Percentiles rank a stretch among this genome's conserved stretches.
phyloP scores from a whole-genome alignment of 2,797 vertebrate genomes.

The Triplophysa bombifrons region DNA sequence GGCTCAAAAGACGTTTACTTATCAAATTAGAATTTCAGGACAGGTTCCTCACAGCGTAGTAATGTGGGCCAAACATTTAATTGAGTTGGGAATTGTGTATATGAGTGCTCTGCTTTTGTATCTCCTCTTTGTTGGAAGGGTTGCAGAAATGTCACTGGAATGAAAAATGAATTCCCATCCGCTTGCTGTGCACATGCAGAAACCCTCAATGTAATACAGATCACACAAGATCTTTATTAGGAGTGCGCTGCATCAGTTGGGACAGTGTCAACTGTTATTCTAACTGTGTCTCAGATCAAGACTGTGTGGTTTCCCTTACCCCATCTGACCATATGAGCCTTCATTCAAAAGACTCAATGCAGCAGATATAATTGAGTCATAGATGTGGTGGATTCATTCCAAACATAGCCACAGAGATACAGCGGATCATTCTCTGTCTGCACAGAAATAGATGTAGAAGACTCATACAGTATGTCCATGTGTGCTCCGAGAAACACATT shows the following conservation, averaged over 20 bases:
- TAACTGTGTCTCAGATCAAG: constrained; percentile 56
- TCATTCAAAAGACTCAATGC: constrained; percentile 47
- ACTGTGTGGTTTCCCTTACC: constrained; percentile 39
- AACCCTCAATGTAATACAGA: constrained; percentile 16
- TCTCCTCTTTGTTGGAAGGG: constrained; percentile 14
- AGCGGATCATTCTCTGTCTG: constrained; percentile 13
- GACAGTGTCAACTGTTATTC: constrained; percentile 58
- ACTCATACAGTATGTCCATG: constrained; percentile 5
- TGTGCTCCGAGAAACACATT: constrained; percentile 17
- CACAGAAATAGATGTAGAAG: constrained; percentile 1
- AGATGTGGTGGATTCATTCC: constrained; percentile 4
- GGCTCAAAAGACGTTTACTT: neutral
- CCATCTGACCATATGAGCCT: constrained; percentile 47
- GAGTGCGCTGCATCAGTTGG: constrained; percentile 55
- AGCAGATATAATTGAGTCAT: constrained; percentile 40
- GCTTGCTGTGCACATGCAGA: constrained; percentile 10
- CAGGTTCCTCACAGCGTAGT: neutral
- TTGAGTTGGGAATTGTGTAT: constrained; percentile 29
- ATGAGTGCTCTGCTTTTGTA: constrained; percentile 8
- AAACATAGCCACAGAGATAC: constrained; percentile 25
- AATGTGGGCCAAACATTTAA: constrained; percentile 13
- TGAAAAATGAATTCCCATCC: neutral
- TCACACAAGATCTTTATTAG: constrained; percentile 45
- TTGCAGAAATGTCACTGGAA: constrained; percentile 31
- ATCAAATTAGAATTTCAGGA: constrained; percentile 7